Evolutionary conservation across 2,113 vertebrate genomes (phyloP).

Genomic region (Suncus etruscus): DNA sequence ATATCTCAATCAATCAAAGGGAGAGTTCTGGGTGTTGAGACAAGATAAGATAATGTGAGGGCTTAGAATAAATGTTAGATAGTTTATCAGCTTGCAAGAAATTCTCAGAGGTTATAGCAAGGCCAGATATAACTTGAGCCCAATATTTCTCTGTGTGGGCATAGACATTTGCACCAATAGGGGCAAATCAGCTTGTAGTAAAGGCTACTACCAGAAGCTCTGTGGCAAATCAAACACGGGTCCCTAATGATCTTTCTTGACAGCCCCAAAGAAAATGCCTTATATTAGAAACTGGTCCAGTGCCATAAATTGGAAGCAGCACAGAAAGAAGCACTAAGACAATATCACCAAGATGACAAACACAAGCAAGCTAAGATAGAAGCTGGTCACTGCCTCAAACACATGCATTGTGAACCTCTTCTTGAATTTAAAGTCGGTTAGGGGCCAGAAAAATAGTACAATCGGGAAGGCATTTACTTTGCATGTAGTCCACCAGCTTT

Average conservation of each 20-base stretch:
- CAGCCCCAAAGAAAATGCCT: neutral
- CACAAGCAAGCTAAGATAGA: neutral
- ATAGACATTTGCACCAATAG: neutral
- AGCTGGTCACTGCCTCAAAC: neutral
- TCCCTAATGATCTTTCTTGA: conserved; percentile 23
- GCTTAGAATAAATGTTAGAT: neutral
- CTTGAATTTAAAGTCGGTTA: neutral
- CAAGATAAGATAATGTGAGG: neutral
- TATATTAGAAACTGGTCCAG: conserved; percentile 24
- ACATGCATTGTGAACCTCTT: neutral
- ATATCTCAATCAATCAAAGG: neutral
- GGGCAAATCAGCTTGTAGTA: neutral
- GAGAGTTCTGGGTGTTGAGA: neutral
- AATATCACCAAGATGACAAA: neutral
- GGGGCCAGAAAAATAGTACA: too few species aligned
- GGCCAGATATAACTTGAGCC: neutral
- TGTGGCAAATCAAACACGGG: neutral
- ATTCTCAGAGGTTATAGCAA: conserved; percentile 5
- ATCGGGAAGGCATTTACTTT: too few species aligned
- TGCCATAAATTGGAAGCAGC: neutral
- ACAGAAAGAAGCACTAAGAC: neutral
- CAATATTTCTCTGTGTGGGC: neutral
- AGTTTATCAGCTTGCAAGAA: neutral
- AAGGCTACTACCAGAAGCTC: neutral
- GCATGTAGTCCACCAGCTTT: too few species aligned